These are phyloP conservation scores for Patiria miniata DNA, from an alignment of 35 echinoderm and acorn worm species.

Conservation along the genomic window DNA sequence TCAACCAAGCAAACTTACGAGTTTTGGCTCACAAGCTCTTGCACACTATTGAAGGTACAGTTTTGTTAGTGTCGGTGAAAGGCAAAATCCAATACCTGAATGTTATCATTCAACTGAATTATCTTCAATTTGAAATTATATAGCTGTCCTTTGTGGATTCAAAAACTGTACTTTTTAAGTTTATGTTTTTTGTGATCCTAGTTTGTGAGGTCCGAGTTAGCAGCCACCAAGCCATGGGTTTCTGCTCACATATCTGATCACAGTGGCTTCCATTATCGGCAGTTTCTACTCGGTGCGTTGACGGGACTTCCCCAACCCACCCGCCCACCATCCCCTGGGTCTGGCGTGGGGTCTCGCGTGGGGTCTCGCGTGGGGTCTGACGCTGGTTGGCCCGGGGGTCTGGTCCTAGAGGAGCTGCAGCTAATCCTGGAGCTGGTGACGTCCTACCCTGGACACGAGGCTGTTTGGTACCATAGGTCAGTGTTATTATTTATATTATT, in stretches of 20 bases:
- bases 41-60: too few species aligned
- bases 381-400: background rate
- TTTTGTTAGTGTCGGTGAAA: too few species aligned
- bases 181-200: background rate
- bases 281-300: constrained; percentile 58
- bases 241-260: constrained; percentile 78
- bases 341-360: background rate
- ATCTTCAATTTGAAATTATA: too few species aligned
- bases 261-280: constrained; percentile 87
- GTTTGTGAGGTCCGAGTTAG: constrained; percentile 64
- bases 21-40: too few species aligned
- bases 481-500: background rate
- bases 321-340: background rate
- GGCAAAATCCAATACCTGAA: too few species aligned
- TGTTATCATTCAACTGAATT: too few species aligned
- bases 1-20: too few species aligned
- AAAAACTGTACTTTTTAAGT: too few species aligned
- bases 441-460: constrained; percentile 83
- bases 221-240: constrained; percentile 65
- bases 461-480: constrained; percentile 92
- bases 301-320: background rate
- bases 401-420: constrained; percentile 57
- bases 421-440: constrained; percentile 67
- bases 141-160: too few species aligned
- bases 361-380: background rate